phyloP scores from a whole-genome alignment of 2,113 vertebrate genomes.

The Sebastes fasciatus region DNA sequence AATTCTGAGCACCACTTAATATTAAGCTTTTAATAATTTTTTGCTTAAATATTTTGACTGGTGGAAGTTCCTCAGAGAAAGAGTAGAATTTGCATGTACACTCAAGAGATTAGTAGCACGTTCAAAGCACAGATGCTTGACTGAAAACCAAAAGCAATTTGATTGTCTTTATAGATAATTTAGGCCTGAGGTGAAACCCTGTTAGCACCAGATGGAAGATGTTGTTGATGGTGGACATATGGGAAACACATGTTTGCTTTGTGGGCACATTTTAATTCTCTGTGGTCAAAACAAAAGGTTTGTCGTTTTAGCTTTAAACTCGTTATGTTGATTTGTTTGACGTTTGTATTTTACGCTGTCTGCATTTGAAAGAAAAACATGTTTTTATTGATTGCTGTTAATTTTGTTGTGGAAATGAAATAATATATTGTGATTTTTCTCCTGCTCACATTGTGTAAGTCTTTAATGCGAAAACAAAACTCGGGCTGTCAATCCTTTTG shows the following conservation, averaged over 20 bases:
- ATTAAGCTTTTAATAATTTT: conserved; percentile 18
- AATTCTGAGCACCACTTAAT: conserved; percentile 44
- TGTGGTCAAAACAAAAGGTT: conserved; percentile 16
- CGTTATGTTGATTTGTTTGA: conserved; percentile 12
- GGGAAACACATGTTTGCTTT: conserved; percentile 49
- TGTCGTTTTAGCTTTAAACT: conserved; percentile 50
- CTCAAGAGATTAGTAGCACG: conserved; percentile 51
- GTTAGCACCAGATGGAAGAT: conserved; percentile 41
- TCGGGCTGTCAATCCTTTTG: too few relatives aligned
- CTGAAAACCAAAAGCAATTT: conserved; percentile 71
- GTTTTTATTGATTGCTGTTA: conserved; percentile 37
- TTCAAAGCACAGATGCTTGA: conserved; percentile 55
- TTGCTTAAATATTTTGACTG: conserved; percentile 22
- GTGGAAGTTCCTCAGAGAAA: conserved; percentile 12
- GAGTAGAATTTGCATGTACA: not conserved
- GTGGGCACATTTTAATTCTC: conserved; percentile 48
- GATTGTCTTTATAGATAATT: conserved; percentile 54
- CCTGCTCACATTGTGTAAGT: conserved; percentile 10
- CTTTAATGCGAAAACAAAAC: conserved; percentile 5
- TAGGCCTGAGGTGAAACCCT: conserved; percentile 22
- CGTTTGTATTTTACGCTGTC: conserved; percentile 27
- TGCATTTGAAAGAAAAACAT: conserved; percentile 41
- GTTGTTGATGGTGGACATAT: conserved; percentile 37
- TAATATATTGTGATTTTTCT: conserved; percentile 75
- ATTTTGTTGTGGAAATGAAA: conserved; percentile 64